Evolutionary conservation across 2,888 invertebrate species (phyloP).

Genomic region (Eilema griseolum): DNA sequence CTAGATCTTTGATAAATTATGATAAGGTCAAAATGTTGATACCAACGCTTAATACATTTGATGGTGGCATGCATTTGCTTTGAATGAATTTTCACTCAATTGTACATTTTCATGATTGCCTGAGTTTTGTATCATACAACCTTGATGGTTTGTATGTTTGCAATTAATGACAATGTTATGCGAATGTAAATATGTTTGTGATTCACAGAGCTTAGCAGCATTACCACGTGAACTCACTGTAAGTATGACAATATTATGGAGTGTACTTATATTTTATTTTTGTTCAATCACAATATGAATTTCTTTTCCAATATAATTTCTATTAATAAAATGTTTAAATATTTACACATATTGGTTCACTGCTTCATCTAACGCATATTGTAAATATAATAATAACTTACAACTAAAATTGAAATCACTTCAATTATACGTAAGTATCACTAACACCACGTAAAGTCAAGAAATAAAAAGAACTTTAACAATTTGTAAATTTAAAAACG

Average conservation of each 20-base stretch:
- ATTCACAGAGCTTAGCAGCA: slow-evolving; percentile 93
- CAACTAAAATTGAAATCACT: background rate
- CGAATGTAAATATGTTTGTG: slow-evolving; percentile 85
- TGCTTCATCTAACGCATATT: slow-evolving; percentile 28
- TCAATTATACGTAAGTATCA: background rate
- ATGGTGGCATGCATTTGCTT: slow-evolving; percentile 54
- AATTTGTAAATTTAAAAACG: background rate
- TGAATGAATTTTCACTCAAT: slow-evolving; percentile 46
- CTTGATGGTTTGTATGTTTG: slow-evolving; percentile 43
- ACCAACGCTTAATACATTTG: slow-evolving; percentile 34
- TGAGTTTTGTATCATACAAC: slow-evolving; percentile 61
- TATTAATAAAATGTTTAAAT: background rate
- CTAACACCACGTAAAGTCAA: slow-evolving; percentile 1
- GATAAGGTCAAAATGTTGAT: slow-evolving; percentile 29
- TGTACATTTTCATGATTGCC: slow-evolving; percentile 47
- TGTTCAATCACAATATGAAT: slow-evolving; percentile 10
- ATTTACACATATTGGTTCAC: slow-evolving; percentile 11
- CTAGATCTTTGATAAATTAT: background rate
- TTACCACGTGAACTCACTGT: slow-evolving; percentile 93
- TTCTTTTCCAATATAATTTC: slow-evolving; percentile 5
- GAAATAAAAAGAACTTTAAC: slow-evolving; percentile 16
- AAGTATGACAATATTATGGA: slow-evolving; percentile 83
- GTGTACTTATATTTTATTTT: slow-evolving; percentile 20
- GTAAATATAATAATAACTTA: slow-evolving; percentile 23
- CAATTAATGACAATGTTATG: slow-evolving; percentile 63